Base-by-base conservation (phyloP, 2,113 vertebrate species). In the Gulo gulo region DNA sequence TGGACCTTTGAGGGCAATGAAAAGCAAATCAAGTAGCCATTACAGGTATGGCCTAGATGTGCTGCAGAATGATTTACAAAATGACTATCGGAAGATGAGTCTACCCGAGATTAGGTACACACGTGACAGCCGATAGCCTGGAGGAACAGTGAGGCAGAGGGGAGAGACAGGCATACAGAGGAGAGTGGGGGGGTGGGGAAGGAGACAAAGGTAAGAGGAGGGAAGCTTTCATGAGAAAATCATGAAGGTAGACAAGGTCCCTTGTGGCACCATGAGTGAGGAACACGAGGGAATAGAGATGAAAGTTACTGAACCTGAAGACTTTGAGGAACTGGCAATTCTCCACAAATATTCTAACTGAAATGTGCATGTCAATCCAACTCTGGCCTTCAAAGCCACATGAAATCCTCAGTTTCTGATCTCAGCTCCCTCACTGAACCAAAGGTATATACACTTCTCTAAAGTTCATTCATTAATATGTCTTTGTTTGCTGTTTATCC, bases 11-110 rank as follows among this genome's bases (percentile, higher is more conserved):
- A 63, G 14, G 47, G 13, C 2, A 52, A 1, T 45, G 39, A 61
- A 50, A 74, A 69, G 26, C 21, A 73, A 57, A 50, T 12, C 1
- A 3, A 20, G 45, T 9, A n/a, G 9, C 39, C 14, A 14, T 61
- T 1, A 6, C 6, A 2, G 6, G 2, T 9, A 31, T 45, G 18
- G n/a, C 14, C 2, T 15, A 39, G 69, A 67, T 7, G 1, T 31
- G 42, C 20, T 55, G n/a, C 18, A n/a, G 94, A 81, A 71, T 0
- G 3, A 7, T 73, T 69, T 63, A 11, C 20, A 24, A 78, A 42
- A 26, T 31, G 45, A 39, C 57, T 47, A 0, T 45, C 55, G 65
- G 24, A 85, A 94, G 59, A 67, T 0, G 12, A 21, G 10, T 42
- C 47, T 31, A 20, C 7, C 57, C 15, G 24, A 20, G 2, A 26